Conservation (phyloP, 2,797 vertebrate genomes). For the Craterocephalus amniculus region DNA sequence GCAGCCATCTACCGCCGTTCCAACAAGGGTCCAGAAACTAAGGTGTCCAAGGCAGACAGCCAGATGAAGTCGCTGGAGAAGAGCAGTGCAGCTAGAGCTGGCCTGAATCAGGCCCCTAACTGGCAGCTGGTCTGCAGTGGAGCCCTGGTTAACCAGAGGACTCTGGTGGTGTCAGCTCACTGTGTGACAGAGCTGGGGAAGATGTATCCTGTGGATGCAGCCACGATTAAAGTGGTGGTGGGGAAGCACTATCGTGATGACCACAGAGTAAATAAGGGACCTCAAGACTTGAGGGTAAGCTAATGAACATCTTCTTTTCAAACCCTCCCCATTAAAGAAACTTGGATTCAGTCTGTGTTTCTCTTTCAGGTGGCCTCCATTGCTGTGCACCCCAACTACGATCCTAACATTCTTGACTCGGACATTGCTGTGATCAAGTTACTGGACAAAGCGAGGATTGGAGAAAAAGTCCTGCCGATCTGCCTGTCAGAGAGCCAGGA, state of each 20-base stretch:
- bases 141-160: slow-evolving; percentile 94
- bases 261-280: slow-evolving; percentile 87
- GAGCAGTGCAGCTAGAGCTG: slow-evolving; percentile 45
- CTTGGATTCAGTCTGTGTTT: background rate
- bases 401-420: slow-evolving; percentile 92
- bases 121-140: slow-evolving; percentile 97
- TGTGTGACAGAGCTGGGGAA: slow-evolving; percentile 95
- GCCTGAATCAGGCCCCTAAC: slow-evolving; percentile 70
- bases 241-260: slow-evolving; percentile 93
- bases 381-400: slow-evolving; percentile 91
- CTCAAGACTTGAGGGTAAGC: slow-evolving; percentile 91
- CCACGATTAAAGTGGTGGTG: slow-evolving; percentile 90
- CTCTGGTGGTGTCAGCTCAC: slow-evolving; percentile 92
- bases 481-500: slow-evolving; percentile 86
- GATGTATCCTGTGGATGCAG: slow-evolving; percentile 85
- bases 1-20: slow-evolving; percentile 91
- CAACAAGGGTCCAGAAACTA: slow-evolving; percentile 68
- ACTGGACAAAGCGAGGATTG: slow-evolving; percentile 93
- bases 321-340: background rate
- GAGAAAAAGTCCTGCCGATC: slow-evolving; percentile 89
- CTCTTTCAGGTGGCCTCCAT: slow-evolving; percentile 88
- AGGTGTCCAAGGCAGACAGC: slow-evolving; percentile 73
- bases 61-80: slow-evolving; percentile 64
- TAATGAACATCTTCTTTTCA: background rate
- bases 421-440: slow-evolving; percentile 93